Evolutionary conservation across 2,797 vertebrate genomes (phyloP).

Genomic region (Corythornis leucogaster): DNA sequence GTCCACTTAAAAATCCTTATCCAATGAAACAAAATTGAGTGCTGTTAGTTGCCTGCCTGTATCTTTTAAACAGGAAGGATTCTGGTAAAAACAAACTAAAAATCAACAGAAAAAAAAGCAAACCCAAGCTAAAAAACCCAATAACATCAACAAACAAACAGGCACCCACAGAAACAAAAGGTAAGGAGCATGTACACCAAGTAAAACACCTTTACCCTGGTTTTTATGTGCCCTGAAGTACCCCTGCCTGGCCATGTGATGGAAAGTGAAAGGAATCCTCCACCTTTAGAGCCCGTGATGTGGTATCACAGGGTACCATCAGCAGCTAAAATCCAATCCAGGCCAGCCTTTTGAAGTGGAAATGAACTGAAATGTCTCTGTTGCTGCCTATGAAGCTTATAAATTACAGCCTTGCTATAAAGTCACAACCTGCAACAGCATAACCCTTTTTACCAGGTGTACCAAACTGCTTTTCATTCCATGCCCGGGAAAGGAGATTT

Average conservation of each 20-base stretch:
- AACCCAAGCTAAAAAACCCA: background rate
- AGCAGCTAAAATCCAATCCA: background rate
- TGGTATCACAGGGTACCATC: background rate
- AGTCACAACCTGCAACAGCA: background rate
- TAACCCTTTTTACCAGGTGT: background rate
- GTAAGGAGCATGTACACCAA: background rate
- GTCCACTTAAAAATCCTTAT: background rate
- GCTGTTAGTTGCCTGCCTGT: background rate
- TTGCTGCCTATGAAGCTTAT: background rate
- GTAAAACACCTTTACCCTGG: background rate
- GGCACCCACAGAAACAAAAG: too few relatives aligned
- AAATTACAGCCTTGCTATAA: background rate
- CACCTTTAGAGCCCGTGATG: background rate
- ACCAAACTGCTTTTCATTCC: background rate
- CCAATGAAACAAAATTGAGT: background rate
- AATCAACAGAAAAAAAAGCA: background rate
- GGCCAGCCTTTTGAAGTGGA: slow-evolving; percentile 1
- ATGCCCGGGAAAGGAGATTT: background rate
- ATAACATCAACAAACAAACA: too few relatives aligned
- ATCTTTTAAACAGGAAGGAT: background rate
- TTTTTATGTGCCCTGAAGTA: background rate
- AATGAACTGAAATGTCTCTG: background rate
- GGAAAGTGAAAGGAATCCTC: background rate
- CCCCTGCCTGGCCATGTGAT: background rate
- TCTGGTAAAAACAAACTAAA: background rate